Conservation (phyloP, 2,797 vertebrate species). For the Miichthys miiuy region DNA sequence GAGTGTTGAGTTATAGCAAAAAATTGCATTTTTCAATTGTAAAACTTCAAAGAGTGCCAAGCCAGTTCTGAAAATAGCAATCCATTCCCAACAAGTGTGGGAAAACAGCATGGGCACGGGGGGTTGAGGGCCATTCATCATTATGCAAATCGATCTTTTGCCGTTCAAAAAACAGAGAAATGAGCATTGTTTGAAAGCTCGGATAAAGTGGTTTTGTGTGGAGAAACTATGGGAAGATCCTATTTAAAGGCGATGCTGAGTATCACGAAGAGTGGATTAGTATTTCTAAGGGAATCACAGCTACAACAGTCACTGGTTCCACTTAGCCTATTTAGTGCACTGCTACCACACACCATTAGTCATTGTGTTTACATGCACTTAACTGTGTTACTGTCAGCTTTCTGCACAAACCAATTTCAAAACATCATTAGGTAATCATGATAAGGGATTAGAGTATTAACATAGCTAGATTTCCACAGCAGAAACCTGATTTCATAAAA, state of each 20-base stretch:
- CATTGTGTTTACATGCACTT: constrained; percentile 7
- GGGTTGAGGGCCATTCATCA: constrained; percentile 16
- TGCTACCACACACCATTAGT: neutral
- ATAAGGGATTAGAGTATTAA: neutral
- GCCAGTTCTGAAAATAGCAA: constrained; percentile 37
- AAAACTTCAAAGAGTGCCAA: constrained; percentile 35
- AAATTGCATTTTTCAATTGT: constrained; percentile 29
- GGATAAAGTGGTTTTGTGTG: neutral
- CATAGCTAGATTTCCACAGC: neutral
- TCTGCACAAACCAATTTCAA: neutral
- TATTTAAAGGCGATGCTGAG: constrained; percentile 19
- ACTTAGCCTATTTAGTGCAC: constrained; percentile 8
- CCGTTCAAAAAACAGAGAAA: constrained; percentile 21
- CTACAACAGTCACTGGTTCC: constrained; percentile 4
- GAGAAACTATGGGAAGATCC: neutral
- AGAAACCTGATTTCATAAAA: neutral
- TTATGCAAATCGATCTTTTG: constrained; percentile 8
- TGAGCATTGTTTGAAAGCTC: constrained; percentile 10
- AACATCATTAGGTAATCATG: neutral
- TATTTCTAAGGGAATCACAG: constrained; percentile 19
- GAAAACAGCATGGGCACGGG: neutral
- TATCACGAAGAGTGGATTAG: constrained; percentile 8
- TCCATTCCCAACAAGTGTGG: constrained; percentile 28
- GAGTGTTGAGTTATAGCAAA: constrained; percentile 24
- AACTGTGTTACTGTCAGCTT: neutral